phyloP scores from a whole-genome alignment of 2,113 vertebrate species.

The Thermophis baileyi region DNA sequence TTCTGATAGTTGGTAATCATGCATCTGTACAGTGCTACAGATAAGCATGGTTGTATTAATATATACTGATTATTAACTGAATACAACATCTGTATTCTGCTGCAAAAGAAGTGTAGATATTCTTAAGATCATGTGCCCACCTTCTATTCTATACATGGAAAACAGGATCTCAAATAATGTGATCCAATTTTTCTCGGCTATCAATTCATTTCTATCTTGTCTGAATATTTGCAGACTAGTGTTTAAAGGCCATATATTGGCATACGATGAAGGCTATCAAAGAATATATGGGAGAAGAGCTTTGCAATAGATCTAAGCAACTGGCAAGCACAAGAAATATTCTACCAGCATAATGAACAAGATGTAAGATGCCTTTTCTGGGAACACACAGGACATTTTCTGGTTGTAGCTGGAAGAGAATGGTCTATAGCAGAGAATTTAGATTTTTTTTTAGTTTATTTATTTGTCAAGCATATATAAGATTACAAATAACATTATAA shows the following conservation, averaged over 20 bases:
- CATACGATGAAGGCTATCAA: background rate
- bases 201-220: background rate
- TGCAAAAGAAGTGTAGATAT: too few species aligned
- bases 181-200: background rate
- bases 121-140: too few species aligned
- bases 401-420: conserved; percentile 23
- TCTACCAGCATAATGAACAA: conserved; percentile 46
- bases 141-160: background rate
- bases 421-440: conserved; percentile 30
- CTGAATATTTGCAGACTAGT: background rate
- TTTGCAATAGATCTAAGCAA: conserved; percentile 11
- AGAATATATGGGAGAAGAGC: background rate
- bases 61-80: too few species aligned
- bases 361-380: conserved; percentile 37
- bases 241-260: background rate
- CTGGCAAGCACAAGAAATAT: conserved; percentile 37
- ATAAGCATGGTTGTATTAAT: too few species aligned
- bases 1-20: too few species aligned
- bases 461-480: too few species aligned
- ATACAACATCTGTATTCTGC: too few species aligned
- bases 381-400: conserved; percentile 46
- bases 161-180: background rate
- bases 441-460: too few species aligned
- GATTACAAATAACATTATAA: too few species aligned
- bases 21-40: too few species aligned